These are phyloP conservation scores for Heliconius ismenius DNA, from an alignment of 2,888 invertebrate species.

Conservation along the genomic window DNA sequence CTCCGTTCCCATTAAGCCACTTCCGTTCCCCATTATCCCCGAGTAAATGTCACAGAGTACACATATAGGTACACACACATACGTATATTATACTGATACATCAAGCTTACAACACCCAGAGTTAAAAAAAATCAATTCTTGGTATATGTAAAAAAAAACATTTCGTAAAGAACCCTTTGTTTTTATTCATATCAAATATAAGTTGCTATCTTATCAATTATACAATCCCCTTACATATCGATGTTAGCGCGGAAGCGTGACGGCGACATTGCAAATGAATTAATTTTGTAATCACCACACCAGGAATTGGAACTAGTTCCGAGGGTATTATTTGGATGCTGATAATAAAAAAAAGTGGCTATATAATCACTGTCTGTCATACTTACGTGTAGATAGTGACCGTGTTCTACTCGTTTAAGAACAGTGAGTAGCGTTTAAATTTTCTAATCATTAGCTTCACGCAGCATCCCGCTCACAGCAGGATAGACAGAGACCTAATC, in stretches of 20 bases:
- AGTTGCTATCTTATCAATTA: conserved; percentile 29
- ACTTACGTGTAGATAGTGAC: background rate
- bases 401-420: background rate
- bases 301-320: conserved; percentile 33
- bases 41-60: too few relatives aligned
- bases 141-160: background rate
- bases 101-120: too few relatives aligned
- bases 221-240: conserved; percentile 26
- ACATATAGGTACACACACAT: too few relatives aligned
- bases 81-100: too few relatives aligned
- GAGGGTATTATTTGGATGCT: conserved; percentile 22
- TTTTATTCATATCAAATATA: background rate
- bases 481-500: too few relatives aligned
- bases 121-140: background rate
- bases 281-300: conserved; percentile 39
- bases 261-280: conserved; percentile 39
- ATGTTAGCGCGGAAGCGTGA: conserved; percentile 33
- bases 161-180: conserved; percentile 2
- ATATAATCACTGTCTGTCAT: background rate
- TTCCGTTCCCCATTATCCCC: too few relatives aligned
- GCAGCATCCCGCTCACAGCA: too few relatives aligned
- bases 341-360: background rate
- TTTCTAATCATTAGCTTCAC: background rate
- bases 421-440: background rate
- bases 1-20: too few relatives aligned